Evolutionary conservation across 2,888 invertebrate species (phyloP).

Genomic region (Drosophila diplacantha): DNA sequence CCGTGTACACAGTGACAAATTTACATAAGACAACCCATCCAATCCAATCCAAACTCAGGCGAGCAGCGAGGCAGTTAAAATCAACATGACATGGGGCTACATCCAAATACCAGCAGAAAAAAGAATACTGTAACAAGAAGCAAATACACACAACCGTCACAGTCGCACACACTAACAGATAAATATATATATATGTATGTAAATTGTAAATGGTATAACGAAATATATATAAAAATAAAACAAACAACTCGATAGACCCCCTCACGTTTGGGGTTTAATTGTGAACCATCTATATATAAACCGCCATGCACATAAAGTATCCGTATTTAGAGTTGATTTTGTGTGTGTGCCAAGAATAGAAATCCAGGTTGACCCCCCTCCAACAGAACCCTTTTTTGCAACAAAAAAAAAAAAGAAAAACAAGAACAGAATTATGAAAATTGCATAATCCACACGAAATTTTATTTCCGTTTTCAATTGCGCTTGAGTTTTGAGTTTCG

Average conservation of each 20-base stretch:
- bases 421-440: constrained; percentile 25
- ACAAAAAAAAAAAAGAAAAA: neutral
- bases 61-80: constrained; percentile 38
- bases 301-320: constrained; percentile 33
- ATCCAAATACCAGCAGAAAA: constrained; percentile 7
- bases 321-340: constrained; percentile 35
- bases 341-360: constrained; percentile 25
- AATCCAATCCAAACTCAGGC: constrained; percentile 25
- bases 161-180: constrained; percentile 1
- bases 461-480: constrained; percentile 35
- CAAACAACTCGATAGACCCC: constrained; percentile 32
- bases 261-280: constrained; percentile 42
- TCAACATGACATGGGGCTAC: constrained; percentile 37
- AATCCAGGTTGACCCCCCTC: constrained; percentile 18
- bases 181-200: constrained; percentile 32
- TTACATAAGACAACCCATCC: constrained; percentile 34
- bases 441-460: constrained; percentile 33
- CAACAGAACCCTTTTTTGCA: constrained; percentile 18
- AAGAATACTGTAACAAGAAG: constrained; percentile 6
- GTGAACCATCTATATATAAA: constrained; percentile 32
- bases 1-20: constrained; percentile 19
- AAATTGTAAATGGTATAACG: constrained; percentile 49
- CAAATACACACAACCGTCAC: constrained; percentile 14
- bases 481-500: constrained; percentile 31
- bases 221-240: constrained; percentile 22